A percentile compares a stretch with the other conserved stretches of the same genome.
Evolutionary conservation across 2,888 invertebrate species (phyloP).

Genomic region (Empis livida): DNA sequence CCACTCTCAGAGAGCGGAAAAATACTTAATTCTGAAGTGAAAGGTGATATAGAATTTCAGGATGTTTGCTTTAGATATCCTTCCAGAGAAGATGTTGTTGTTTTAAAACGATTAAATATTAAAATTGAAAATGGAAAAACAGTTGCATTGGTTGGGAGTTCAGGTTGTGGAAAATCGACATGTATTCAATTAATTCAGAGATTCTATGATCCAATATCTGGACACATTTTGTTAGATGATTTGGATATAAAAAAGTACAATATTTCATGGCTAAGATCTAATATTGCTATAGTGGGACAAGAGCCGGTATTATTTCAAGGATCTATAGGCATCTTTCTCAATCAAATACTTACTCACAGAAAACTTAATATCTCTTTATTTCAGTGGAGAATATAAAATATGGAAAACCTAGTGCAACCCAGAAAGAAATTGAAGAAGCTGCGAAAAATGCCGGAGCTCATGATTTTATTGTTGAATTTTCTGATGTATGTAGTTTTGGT

Average conservation of each 20-base stretch:
- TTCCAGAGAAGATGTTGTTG: slow-evolving; percentile 55
- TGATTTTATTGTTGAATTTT: slow-evolving; percentile 58
- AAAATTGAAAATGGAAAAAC: slow-evolving; percentile 53
- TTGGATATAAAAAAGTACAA: slow-evolving; percentile 56
- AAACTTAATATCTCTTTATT: no score
- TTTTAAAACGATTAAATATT: slow-evolving; percentile 54
- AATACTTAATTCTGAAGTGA: slow-evolving; percentile 41
- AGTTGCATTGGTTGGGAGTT: slow-evolving; percentile 58
- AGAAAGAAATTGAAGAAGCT: slow-evolving; percentile 56
- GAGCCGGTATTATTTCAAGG: slow-evolving; percentile 78
- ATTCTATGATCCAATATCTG: slow-evolving; percentile 54
- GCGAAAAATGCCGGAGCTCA: slow-evolving; percentile 65
- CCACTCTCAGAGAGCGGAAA: slow-evolving; percentile 52
- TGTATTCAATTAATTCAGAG: slow-evolving; percentile 62
- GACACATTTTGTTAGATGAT: slow-evolving; percentile 45
- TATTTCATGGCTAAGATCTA: slow-evolving; percentile 54
- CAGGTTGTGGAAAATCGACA: slow-evolving; percentile 75
- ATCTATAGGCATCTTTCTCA: no score
- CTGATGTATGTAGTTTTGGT: slow-evolving; percentile 42
- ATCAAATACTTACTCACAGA: no score
- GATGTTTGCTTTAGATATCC: slow-evolving; percentile 69
- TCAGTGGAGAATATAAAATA: slow-evolving; percentile 53
- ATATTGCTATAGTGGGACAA: slow-evolving; percentile 78
- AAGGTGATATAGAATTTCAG: slow-evolving; percentile 55
- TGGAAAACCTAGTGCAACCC: slow-evolving; percentile 55